phyloP scores from a whole-genome alignment of 2,797 vertebrate genomes.

The Myotis pilosus region DNA sequence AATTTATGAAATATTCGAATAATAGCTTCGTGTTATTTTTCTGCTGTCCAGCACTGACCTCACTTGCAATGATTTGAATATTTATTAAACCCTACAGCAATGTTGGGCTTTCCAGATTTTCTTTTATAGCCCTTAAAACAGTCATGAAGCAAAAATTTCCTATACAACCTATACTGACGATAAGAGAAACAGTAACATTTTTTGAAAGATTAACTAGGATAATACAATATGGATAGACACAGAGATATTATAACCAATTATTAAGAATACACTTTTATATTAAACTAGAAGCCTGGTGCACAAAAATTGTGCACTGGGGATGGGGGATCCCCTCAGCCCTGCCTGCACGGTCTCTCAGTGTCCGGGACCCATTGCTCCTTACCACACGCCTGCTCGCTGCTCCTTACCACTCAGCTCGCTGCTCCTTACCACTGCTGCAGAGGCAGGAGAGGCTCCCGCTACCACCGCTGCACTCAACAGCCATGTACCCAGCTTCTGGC shows the following conservation, averaged over 20 bases:
- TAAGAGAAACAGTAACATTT: background rate
- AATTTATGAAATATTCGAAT: conserved; percentile 23
- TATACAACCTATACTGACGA: background rate
- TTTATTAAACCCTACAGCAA: conserved; percentile 5
- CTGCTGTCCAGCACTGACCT: background rate
- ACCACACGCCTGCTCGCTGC: too few species aligned
- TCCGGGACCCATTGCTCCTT: too few species aligned
- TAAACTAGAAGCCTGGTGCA: background rate
- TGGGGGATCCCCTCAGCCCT: too few species aligned
- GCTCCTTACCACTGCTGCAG: too few species aligned
- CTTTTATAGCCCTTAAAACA: background rate
- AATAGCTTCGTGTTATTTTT: background rate
- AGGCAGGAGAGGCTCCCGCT: too few species aligned
- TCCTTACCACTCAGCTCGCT: too few species aligned
- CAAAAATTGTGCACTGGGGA: too few species aligned
- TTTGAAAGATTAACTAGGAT: conserved; percentile 3
- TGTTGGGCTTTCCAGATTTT: background rate
- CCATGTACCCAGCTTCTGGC: too few species aligned
- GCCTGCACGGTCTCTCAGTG: too few species aligned
- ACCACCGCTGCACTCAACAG: too few species aligned
- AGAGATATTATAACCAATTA: background rate
- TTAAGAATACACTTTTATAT: background rate
- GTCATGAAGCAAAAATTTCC: background rate
- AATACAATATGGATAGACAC: background rate
- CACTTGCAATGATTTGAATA: conserved; percentile 18